Base-by-base conservation (phyloP, 2,888 invertebrate species). In the Sussaba pulchella region DNA sequence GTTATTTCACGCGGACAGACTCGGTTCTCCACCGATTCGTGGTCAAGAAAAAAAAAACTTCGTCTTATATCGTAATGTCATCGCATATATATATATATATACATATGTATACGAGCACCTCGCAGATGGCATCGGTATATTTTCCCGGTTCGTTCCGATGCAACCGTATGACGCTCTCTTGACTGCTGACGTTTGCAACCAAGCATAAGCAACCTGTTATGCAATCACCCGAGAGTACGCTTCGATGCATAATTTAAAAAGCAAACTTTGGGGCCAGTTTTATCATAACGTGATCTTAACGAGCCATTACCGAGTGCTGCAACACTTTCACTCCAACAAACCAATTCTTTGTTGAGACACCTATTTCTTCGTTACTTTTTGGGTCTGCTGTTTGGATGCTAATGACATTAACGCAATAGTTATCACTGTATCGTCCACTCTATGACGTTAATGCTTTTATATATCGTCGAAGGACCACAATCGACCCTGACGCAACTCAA, bases 171-270 rank as follows among this genome's bases (percentile, higher is more conserved):
- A 79, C 81, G 83, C 85, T 85, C 81, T 87, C 87, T 87, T 87
- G 88, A 88, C 89, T n/a, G n/a, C n/a, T 85, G 87, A 85, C 88
- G 88, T 88, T 89, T 89, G 89, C 87, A 86, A 85, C 86, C 85
- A 85, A 86, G 84, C 87, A 87, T 89, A 89, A 89, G 89, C 87
- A 89, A 87, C 86, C 83, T 84, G 87, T 89, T 89, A 89, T 86
- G 86, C 86, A 89, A 89, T 88, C 83, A 82, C 77, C 82, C 78
- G 79, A 70, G 85, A 85, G 83, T 83, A 85, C 57, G 50, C 85
- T 87, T 86, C 87, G 85, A 84, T 87, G 84, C 85, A 88, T 87
- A 87, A 88, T 86, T 86, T 86, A 88, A 77, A 50, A 63, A 69
- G 72, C 63, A 54, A 63, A 63, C 64, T 63, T 72, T 67, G 66